Conservation (phyloP, 2,113 vertebrate genomes). For the Jacana jacana region DNA sequence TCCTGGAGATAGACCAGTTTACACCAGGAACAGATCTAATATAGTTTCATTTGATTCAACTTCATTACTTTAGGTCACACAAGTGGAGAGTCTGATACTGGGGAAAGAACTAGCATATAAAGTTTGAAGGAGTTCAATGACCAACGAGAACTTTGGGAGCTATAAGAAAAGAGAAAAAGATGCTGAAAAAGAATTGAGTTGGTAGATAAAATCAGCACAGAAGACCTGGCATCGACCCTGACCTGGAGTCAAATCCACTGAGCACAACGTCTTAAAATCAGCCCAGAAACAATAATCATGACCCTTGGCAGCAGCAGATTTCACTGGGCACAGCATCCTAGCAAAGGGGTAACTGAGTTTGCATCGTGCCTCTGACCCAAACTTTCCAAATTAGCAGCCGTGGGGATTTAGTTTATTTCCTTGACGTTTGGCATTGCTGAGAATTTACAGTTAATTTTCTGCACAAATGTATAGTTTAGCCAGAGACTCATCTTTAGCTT, state of each 20-base stretch:
- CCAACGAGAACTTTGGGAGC: background rate
- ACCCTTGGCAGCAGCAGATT: background rate
- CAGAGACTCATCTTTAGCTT: background rate
- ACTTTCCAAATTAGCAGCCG: background rate
- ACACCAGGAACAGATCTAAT: background rate
- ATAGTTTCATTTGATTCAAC: background rate
- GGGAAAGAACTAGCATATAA: background rate
- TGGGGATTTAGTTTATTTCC: background rate
- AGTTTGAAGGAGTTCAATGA: background rate
- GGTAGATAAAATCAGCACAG: background rate
- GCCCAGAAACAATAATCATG: background rate
- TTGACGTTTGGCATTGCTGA: background rate
- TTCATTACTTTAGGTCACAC: background rate
- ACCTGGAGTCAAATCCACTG: background rate
- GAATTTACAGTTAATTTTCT: slow-evolving; percentile 17
- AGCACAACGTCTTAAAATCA: background rate
- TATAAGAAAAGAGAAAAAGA: background rate
- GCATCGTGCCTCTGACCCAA: background rate
- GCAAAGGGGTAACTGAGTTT: background rate
- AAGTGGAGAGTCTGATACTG: fast-evolving
- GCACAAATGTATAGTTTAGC: background rate
- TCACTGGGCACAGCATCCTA: background rate
- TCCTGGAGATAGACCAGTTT: background rate
- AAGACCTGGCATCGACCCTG: background rate
- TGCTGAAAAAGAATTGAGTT: background rate